phyloP scores from a whole-genome alignment of 2,797 vertebrate species.

The Gymnopithys bicolor region DNA sequence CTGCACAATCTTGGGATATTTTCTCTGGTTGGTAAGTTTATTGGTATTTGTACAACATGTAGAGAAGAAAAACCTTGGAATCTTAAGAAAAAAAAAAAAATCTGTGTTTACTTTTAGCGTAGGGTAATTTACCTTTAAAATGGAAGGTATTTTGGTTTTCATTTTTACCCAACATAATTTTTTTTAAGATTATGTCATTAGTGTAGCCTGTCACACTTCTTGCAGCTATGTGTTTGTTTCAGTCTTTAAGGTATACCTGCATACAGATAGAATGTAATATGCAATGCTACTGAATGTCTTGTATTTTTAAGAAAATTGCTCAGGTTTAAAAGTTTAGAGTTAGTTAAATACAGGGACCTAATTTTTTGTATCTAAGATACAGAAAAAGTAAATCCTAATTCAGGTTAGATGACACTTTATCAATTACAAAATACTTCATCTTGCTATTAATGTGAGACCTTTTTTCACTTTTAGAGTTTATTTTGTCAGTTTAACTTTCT shows the following conservation, averaged over 20 bases:
- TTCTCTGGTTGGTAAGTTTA: slow-evolving; percentile 80
- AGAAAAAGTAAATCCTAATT: slow-evolving; percentile 14
- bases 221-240: not conserved
- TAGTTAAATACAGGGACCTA: slow-evolving; percentile 1
- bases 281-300: slow-evolving; percentile 40
- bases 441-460: not conserved
- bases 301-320: slow-evolving; percentile 58
- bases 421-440: not conserved
- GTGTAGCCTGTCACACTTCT: slow-evolving; percentile 36
- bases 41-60: slow-evolving; percentile 75
- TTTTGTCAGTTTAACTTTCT: not conserved
- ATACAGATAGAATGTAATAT: slow-evolving; percentile 53
- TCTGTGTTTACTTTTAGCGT: slow-evolving; percentile 38
- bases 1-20: slow-evolving; percentile 73
- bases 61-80: slow-evolving; percentile 49
- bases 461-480: not conserved
- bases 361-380: not conserved
- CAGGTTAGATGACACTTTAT: slow-evolving; percentile 32
- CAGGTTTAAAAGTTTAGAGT: slow-evolving; percentile 43
- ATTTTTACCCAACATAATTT: slow-evolving; percentile 21
- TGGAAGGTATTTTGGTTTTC: slow-evolving; percentile 7
- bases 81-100: not conserved
- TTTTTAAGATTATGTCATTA: slow-evolving; percentile 24
- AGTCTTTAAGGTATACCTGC: slow-evolving; percentile 31
- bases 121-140: slow-evolving; percentile 16